Evolutionary conservation across 2,113 vertebrate species (phyloP).

Genomic region (Agelaius tricolor): DNA sequence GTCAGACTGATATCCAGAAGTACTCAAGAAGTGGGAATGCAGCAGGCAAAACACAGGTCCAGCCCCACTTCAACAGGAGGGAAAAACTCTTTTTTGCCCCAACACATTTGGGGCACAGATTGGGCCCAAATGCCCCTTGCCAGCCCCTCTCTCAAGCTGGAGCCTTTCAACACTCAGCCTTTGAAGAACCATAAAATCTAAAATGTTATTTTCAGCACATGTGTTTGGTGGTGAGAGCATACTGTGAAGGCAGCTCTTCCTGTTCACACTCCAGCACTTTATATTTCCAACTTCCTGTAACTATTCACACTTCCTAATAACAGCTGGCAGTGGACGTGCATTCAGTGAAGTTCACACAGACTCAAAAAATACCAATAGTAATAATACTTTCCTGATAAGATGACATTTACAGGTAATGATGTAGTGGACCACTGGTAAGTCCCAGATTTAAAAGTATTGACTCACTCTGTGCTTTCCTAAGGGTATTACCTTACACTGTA

Average conservation of each 20-base stretch:
- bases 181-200: background rate
- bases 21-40: background rate
- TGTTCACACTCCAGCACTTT: conserved; percentile 25
- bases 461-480: background rate
- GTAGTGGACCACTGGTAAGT: background rate
- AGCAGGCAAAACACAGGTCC: background rate
- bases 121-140: rapidly evolving
- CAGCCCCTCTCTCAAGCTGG: background rate
- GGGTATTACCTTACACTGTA: background rate
- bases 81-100: background rate
- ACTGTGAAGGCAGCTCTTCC: background rate
- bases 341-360: background rate
- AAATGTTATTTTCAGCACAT: background rate
- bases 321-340: background rate
- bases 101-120: rapidly evolving
- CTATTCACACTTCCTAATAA: conserved; percentile 43
- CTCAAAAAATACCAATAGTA: background rate
- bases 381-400: background rate
- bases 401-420: background rate
- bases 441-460: background rate
- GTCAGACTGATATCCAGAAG: background rate
- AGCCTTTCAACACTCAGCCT: background rate
- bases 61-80: background rate
- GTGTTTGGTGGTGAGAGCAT: background rate
- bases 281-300: conserved; percentile 38